Evolutionary conservation across 2,113 vertebrate species (phyloP), one percentile per base, ranked within the genome.

Genomic region (Vulpes ferrilata): DNA sequence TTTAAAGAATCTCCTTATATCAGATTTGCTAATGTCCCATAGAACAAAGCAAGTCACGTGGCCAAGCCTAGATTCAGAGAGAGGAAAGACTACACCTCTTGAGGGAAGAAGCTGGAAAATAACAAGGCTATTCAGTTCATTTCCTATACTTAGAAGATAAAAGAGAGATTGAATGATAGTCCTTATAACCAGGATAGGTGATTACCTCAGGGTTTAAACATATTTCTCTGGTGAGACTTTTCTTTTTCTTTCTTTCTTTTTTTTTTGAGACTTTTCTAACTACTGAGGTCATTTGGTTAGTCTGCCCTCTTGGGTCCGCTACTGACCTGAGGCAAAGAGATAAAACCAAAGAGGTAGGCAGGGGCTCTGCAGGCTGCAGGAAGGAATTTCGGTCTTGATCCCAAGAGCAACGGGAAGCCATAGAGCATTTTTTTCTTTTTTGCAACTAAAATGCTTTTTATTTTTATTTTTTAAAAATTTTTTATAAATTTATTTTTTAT

Each of bases 351-450:
- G 51, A 94, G 11, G 80, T 59, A 20, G 35, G 51, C 62, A 92
- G 48, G 43, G 67, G 38, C 30, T 79, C 74, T 84, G 10, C 15
- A 62, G 27, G n/a, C 55, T 51, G 82, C 25, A 19, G 43, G 51
- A 92, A 87, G n/a, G 81, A 94, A 94, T 96, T 71, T 84, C 78
- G 8, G 48, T 64, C 55, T 97, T n/a, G 57, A 78, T 67, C 55
- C 53, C 84, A 92, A 94, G 90, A 94, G 83, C 90, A 92, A 64
- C 69, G 57, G 51, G 57, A 93, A 93, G 69, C n/a, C 60, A 38
- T 19, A 86, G 48, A 51, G 67, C 23, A 8, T 71, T 43, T 43
- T 43, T 43, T 43, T 43, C 7, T 43, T 43, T 43, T 43, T 43
- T 43, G 1, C 7, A 43, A 43, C 43, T 43, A 43, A 43, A 43